Evolutionary conservation across 2,797 vertebrate genomes (phyloP).

Genomic region (Myripristis murdjan): DNA sequence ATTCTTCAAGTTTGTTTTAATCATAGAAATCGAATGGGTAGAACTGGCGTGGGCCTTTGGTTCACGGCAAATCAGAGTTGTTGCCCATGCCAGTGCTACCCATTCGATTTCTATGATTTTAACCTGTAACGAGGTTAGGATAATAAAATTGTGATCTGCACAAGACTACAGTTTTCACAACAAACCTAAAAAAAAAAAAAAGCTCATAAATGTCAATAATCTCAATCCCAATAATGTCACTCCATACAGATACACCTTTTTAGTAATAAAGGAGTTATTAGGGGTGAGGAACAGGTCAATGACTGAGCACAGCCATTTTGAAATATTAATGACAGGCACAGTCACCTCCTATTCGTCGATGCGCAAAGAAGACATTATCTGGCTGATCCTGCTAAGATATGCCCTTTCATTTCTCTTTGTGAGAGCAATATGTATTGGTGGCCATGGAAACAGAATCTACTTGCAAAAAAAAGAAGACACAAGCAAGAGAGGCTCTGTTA

Average conservation of each 20-base stretch:
- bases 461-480: constrained; percentile 1
- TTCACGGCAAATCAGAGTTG: too few relatives aligned
- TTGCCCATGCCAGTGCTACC: too few relatives aligned
- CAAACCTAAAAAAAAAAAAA: constrained; percentile 45
- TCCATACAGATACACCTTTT: constrained; percentile 56
- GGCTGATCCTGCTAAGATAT: constrained; percentile 61
- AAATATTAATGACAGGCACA: constrained; percentile 67
- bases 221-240: constrained; percentile 50
- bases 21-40: too few relatives aligned
- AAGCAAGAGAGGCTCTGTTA: constrained; percentile 16
- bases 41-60: too few relatives aligned
- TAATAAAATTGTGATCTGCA: too few relatives aligned
- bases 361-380: constrained; percentile 58
- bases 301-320: constrained; percentile 40
- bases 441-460: constrained; percentile 29
- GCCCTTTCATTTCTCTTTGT: constrained; percentile 44
- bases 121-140: too few relatives aligned
- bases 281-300: constrained; percentile 32
- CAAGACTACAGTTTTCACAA: constrained; percentile 43
- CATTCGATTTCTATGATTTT: too few relatives aligned
- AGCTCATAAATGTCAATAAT: constrained; percentile 39
- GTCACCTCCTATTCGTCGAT: constrained; percentile 41
- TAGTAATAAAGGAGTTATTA: neutral
- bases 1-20: too few relatives aligned
- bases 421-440: constrained; percentile 26